Base-by-base conservation (phyloP, 1,140 invertebrate species). In the Drosophila funebris region DNA sequence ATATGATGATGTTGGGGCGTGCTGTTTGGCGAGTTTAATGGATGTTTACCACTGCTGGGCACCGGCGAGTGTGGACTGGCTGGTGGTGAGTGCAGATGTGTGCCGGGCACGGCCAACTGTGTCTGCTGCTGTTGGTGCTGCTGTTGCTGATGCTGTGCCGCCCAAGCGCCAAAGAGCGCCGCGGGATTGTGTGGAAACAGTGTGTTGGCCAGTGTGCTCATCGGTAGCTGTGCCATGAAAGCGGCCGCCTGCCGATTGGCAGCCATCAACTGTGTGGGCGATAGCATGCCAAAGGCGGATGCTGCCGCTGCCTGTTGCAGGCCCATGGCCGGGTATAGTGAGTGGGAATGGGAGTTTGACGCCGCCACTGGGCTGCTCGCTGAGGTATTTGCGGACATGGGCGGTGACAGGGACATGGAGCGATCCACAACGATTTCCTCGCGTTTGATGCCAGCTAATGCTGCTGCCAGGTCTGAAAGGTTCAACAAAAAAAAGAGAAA, bases 231-330 rank as follows among this genome's bases (percentile, higher is more conserved):
- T 0, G 90, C 87, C 90, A 92, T 91, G 43, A 92, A 84, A 13
- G 91, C 93, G 4, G 93, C 92, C 4, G 93, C 92, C 44, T 92
- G 92, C 52, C 92, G 92, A 76, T 93, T 93, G 48, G 94, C 93
- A 20, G 94, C 93, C 22, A 94, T 43, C 3, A 94, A 70, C 76
- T 94, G 94, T 27, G 93, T 93, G 29, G 93, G 93, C 22, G 90
- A 91, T 0, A 93, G 67, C 92, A 93, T 93, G 29, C 92, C 92
- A 4, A 93, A 89, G 5, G 93, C 91, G 1, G 92, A 92, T 8
- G 91, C 91, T 14, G 91, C 91, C 13, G 93, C 87, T 0, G 92
- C 79, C 24, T 91, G 90, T 20, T 92, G 88, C 50, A 93, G 88
- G 4, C 90, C 84, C 64, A 84, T 87, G 0, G 52, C 77, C 0